Percentiles rank a stretch among this genome's conserved stretches.
These are phyloP conservation scores for Agrilus biguttatus DNA, from an alignment of 2,888 invertebrate species.

Conservation along the genomic window DNA sequence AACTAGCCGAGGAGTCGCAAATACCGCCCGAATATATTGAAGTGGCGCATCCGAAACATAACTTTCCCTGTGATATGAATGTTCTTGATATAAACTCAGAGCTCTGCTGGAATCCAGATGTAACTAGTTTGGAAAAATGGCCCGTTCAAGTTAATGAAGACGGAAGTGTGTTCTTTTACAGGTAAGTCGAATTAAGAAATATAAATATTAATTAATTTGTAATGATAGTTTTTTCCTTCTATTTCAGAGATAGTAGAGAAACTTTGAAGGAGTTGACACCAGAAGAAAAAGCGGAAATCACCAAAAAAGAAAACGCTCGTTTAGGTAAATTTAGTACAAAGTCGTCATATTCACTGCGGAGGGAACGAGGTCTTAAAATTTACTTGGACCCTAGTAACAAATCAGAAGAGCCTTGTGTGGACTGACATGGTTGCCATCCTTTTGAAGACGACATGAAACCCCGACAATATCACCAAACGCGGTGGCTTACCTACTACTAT, in stretches of 20 bases:
- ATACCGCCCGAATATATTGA: conserved; percentile 48
- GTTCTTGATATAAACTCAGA: conserved; percentile 43
- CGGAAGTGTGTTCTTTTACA: conserved; percentile 52
- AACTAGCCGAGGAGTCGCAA: conserved; percentile 37
- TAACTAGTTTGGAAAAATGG: conserved; percentile 38
- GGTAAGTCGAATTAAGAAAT: conserved; percentile 29
- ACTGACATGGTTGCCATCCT: conserved; percentile 22
- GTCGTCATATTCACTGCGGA: conserved; percentile 42
- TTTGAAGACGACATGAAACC: conserved; percentile 11
- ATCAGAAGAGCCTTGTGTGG: conserved; percentile 25
- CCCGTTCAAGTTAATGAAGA: conserved; percentile 43
- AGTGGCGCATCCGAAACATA: conserved; percentile 41
- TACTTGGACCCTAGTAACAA: conserved; percentile 43
- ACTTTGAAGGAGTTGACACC: conserved; percentile 39
- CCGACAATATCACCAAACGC: conserved; percentile 10
- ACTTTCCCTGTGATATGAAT: conserved; percentile 50
- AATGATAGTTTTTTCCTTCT: too few species aligned
- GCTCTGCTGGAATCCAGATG: conserved; percentile 45
- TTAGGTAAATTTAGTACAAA: conserved; percentile 32
- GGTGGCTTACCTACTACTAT: conserved; percentile 16
- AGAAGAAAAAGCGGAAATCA: conserved; percentile 47
- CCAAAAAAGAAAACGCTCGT: conserved; percentile 41
- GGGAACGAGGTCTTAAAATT: conserved; percentile 59
- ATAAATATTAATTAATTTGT: too few species aligned
- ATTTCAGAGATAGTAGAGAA: conserved; percentile 46